Conservation (phyloP, 2,113 vertebrate species). For the Eptesicus fuscus region DNA sequence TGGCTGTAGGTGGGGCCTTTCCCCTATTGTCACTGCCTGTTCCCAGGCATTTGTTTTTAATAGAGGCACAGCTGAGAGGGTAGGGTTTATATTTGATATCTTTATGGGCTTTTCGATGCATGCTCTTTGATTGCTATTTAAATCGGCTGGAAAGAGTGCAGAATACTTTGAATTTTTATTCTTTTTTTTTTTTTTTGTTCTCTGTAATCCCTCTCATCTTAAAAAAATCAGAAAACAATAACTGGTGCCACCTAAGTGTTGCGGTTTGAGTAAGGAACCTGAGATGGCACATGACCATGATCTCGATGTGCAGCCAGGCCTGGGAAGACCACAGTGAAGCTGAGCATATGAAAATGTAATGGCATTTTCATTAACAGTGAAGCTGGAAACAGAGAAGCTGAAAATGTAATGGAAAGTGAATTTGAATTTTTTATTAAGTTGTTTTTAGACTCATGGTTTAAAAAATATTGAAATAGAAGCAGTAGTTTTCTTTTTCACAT, state of each 20-base stretch:
- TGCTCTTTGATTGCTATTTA: slow-evolving; percentile 17
- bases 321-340: neutral
- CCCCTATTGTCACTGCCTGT: neutral
- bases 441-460: neutral
- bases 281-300: neutral
- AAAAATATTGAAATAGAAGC: neutral
- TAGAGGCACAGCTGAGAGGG: neutral
- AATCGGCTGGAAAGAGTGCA: slow-evolving; percentile 4
- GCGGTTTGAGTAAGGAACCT: neutral
- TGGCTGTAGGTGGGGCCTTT: neutral
- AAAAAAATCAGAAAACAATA: neutral
- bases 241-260: neutral
- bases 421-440: neutral
- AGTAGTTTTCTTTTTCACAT: neutral
- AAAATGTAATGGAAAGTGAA: neutral
- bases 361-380: neutral
- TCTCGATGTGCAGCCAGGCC: rapidly evolving
- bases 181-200: neutral
- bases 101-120: slow-evolving; percentile 24
- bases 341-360: neutral
- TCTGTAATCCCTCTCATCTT: slow-evolving; percentile 22
- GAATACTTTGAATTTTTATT: neutral
- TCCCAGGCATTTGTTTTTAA: slow-evolving; percentile 60
- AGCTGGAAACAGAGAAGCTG: too few species aligned
- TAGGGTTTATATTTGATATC: slow-evolving; percentile 1